phyloP scores from a whole-genome alignment of 2,113 vertebrate genomes.

The Cololabis saira region DNA sequence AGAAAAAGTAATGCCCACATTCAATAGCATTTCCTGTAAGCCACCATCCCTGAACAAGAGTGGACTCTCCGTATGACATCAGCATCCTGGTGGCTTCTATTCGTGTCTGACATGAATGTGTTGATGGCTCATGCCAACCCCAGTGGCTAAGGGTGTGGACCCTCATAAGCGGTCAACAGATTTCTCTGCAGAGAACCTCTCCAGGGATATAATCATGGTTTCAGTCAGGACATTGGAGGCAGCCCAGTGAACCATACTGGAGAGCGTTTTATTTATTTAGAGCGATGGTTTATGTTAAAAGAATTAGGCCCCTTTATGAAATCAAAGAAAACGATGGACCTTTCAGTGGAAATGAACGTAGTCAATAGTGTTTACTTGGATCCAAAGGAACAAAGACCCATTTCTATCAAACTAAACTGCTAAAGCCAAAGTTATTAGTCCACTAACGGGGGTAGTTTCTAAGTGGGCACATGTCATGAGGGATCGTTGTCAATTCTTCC shows the following conservation, averaged over 20 bases:
- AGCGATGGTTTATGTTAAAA: too few species aligned
- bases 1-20: not conserved
- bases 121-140: slow-evolving; percentile 47
- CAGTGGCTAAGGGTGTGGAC: slow-evolving; percentile 71
- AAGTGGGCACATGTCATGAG: too few species aligned
- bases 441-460: too few species aligned
- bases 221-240: slow-evolving; percentile 34
- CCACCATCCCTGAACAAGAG: slow-evolving; percentile 15
- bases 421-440: too few species aligned
- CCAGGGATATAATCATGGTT: slow-evolving; percentile 57
- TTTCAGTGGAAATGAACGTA: too few species aligned
- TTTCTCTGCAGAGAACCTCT: slow-evolving; percentile 48
- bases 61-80: slow-evolving; percentile 63
- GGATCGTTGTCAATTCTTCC: too few species aligned
- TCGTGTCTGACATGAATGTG: slow-evolving; percentile 51
- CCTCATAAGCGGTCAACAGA: slow-evolving; percentile 60
- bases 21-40: slow-evolving; percentile 3
- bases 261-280: too few species aligned
- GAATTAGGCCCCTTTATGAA: too few species aligned
- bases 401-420: too few species aligned
- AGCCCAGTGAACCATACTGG: slow-evolving; percentile 10
- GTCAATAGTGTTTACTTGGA: too few species aligned
- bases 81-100: slow-evolving; percentile 58
- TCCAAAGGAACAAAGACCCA: too few species aligned
- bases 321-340: too few species aligned